Percentiles rank a stretch among this genome's conserved stretches.
These are phyloP conservation scores for Seladonia tumulorum DNA, from an alignment of 2,888 invertebrate species.

Conservation along the genomic window DNA sequence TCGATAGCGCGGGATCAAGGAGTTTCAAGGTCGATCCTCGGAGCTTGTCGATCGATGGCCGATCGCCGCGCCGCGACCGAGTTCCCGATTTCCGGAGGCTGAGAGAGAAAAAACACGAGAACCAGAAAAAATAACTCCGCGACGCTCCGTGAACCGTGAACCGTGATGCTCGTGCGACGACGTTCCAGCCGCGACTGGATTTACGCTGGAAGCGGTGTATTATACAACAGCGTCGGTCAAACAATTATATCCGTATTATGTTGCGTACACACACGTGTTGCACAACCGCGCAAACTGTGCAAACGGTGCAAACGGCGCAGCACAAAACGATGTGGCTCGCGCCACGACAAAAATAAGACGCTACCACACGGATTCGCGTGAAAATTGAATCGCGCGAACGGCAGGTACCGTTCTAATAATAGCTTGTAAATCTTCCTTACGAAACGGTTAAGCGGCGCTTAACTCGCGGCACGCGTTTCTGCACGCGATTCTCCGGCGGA, in stretches of 20 bases:
- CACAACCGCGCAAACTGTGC: slow-evolving; percentile 62
- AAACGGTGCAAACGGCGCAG: slow-evolving; percentile 54
- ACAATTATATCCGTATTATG: slow-evolving; percentile 78
- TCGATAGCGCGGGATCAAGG: neutral
- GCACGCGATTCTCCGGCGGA: neutral
- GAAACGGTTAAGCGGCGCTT: neutral
- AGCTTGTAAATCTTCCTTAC: neutral
- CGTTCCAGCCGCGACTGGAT: slow-evolving; percentile 71
- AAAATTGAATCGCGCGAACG: slow-evolving; percentile 22
- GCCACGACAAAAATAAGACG: slow-evolving; percentile 10
- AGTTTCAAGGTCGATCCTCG: neutral
- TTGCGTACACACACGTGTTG: slow-evolving; percentile 69
- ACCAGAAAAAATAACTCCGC: neutral
- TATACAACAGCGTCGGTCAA: slow-evolving; percentile 73
- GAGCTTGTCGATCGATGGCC: neutral
- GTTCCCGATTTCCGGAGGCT: neutral
- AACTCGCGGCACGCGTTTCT: neutral
- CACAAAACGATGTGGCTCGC: neutral
- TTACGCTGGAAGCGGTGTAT: slow-evolving; percentile 69
- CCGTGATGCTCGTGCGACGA: slow-evolving; percentile 39
- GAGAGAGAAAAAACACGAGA: neutral
- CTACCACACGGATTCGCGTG: slow-evolving; percentile 14
- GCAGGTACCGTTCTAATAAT: neutral
- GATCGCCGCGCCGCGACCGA: neutral
- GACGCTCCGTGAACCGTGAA: slow-evolving; percentile 10